These are phyloP conservation scores for Spilarctia lutea DNA, from an alignment of 2,888 invertebrate genomes.

Conservation along the genomic window DNA sequence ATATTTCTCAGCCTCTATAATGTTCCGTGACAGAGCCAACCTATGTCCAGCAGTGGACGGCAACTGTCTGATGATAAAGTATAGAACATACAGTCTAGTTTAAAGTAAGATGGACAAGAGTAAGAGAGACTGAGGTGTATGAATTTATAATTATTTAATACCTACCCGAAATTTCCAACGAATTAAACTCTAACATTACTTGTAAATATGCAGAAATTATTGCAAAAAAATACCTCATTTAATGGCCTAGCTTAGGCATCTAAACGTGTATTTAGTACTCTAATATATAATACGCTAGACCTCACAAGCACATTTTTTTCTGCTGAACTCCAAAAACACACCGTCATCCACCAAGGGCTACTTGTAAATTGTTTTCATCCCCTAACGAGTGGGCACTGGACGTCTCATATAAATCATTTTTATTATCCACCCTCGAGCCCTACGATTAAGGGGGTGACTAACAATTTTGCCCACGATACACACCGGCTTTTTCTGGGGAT, in stretches of 20 bases:
- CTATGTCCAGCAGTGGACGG: no score
- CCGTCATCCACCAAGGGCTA: conserved; percentile 61
- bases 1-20: no score
- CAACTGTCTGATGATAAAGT: no score
- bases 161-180: not conserved
- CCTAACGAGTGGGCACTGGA: conserved; percentile 77
- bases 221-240: not conserved
- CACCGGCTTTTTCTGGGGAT: conserved; percentile 65
- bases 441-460: conserved; percentile 69
- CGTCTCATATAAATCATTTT: conserved; percentile 84
- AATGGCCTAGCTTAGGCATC: not conserved
- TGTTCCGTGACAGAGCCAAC: no score
- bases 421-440: conserved; percentile 71
- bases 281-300: conserved; percentile 1
- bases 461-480: conserved; percentile 65
- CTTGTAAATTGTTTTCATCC: conserved; percentile 83
- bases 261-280: conserved; percentile 8
- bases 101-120: not conserved
- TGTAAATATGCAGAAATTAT: not conserved
- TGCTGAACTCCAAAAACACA: conserved; percentile 58
- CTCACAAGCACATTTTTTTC: conserved; percentile 14
- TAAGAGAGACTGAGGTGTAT: no score
- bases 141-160: no score
- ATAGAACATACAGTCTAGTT: no score
- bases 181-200: not conserved